Evolutionary conservation across 2,888 invertebrate genomes (phyloP), one percentile per base, ranked within the genome.

Genomic region (Dione juno): DNA sequence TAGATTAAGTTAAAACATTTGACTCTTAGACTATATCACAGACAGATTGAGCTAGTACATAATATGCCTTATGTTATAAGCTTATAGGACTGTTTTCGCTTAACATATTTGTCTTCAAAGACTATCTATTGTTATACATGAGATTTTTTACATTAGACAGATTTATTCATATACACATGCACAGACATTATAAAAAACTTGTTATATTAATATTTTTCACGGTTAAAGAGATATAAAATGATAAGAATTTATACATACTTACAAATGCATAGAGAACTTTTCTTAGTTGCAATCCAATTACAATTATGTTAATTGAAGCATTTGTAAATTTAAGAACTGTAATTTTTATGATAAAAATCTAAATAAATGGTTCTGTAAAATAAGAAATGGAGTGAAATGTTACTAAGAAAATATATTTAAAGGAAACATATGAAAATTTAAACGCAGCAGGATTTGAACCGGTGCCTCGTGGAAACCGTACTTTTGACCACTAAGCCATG

Each of bases 111-210:
- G 1, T n/a, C 8, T 48, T 16, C 19, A 16, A 11, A 48, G 21
- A 21, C 13, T 13, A 21, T 21, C 35, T 37, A 28, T 28, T 28
- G 28, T 28, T 28, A 54, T 37, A 54, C 37, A 37, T 35, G 37
- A 54, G 5, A 11, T 37, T 37, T 54, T 35, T 54, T 54, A 54
- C 9, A 35, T n/a, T 54, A 9, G 3, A 35, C n/a, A 9, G n/a
- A 54, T 14, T 54, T 54, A 54, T 54, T 54, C 35, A 54, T 37
- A 37, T 37, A 54, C 37, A n/a, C 54, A 10, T 54, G 5, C 28
- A 28, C 28, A n/a, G 54, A 9, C n/a, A 37, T 37, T 35, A 19
- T 16, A 16, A 54, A 35, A 54, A 37, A 37, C 0, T 13, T 10
- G n/a, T 54, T 19, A 14, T n/a, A 54, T 53, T 28, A 28, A 28